Conservation (phyloP, 2,797 vertebrate genomes). For the Amblyopsis hoosieri region DNA sequence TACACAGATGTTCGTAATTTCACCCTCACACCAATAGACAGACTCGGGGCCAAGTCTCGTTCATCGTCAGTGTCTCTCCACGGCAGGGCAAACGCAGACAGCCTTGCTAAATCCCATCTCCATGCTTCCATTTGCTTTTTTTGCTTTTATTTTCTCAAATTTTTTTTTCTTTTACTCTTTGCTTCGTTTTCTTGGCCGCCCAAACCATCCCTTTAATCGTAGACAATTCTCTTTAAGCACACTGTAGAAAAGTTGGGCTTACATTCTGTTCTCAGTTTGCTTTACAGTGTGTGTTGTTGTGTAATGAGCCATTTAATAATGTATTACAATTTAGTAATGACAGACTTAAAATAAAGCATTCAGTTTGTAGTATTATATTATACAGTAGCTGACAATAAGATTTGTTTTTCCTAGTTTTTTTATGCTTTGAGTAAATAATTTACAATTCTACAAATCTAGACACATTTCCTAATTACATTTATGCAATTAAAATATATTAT, state of each 20-base stretch:
- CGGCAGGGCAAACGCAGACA: constrained; percentile 68
- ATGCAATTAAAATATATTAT: constrained; percentile 13
- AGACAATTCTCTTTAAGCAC: neutral
- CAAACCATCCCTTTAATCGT: constrained; percentile 1
- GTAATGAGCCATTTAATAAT: constrained; percentile 6
- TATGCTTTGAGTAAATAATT: neutral
- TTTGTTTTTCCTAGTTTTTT: neutral
- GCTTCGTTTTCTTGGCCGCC: neutral
- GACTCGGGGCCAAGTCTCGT: constrained; percentile 32
- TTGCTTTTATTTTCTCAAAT: constrained; percentile 5
- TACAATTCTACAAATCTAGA: neutral
- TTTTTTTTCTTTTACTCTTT: constrained; percentile 5
- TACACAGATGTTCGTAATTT: constrained; percentile 51
- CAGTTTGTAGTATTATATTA: neutral
- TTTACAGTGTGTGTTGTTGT: constrained; percentile 3
- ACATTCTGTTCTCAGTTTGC: neutral
- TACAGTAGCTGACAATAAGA: neutral
- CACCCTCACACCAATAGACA: constrained; percentile 40
- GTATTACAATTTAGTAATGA: neutral
- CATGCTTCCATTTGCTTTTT: constrained; percentile 23
- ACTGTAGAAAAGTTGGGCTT: neutral
- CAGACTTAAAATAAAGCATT: neutral
- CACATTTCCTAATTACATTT: neutral
- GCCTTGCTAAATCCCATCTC: constrained; percentile 70
- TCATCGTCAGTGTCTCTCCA: constrained; percentile 39